Percentiles rank a stretch among this genome's conserved stretches.
phyloP scores from a whole-genome alignment of 2,113 vertebrate genomes.

The Notechis scutatus region DNA sequence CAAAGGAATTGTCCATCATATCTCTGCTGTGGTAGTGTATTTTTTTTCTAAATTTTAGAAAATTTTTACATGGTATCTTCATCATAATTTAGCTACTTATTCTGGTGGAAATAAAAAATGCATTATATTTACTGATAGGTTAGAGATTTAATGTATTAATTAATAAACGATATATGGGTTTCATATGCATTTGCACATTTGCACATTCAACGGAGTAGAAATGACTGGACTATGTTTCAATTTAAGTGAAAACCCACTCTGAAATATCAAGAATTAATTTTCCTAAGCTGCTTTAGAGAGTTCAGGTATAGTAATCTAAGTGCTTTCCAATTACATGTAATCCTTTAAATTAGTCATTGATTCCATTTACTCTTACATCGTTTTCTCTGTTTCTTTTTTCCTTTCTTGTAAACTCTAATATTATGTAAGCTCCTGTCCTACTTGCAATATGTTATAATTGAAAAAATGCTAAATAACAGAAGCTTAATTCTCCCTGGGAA shows the following conservation, averaged over 20 bases:
- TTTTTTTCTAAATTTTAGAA: not conserved
- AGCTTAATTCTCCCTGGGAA: not conserved
- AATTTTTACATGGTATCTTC: not conserved
- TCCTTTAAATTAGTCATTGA: not conserved
- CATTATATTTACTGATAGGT: not conserved
- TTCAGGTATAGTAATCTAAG: not conserved
- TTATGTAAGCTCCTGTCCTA: slow-evolving; percentile 7
- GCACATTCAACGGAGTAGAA: not conserved
- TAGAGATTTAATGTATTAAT: not conserved
- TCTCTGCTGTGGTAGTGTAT: not conserved
- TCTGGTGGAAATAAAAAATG: not conserved
- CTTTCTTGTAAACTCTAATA: not conserved
- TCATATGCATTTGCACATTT: not conserved
- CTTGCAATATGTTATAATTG: slow-evolving; percentile 18
- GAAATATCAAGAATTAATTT: slow-evolving; percentile 12
- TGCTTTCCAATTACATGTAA: not conserved
- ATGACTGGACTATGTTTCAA: not conserved
- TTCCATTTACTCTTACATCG: slow-evolving; percentile 21
- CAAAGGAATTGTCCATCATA: not conserved
- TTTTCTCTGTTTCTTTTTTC: slow-evolving; percentile 6
- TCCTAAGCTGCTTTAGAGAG: not conserved
- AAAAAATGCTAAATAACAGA: slow-evolving; percentile 31
- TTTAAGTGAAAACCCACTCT: not conserved
- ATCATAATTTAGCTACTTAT: not conserved
- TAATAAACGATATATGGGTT: not conserved